Conservation (phyloP, 2,797 vertebrate species). For the Phataginus tricuspis region DNA sequence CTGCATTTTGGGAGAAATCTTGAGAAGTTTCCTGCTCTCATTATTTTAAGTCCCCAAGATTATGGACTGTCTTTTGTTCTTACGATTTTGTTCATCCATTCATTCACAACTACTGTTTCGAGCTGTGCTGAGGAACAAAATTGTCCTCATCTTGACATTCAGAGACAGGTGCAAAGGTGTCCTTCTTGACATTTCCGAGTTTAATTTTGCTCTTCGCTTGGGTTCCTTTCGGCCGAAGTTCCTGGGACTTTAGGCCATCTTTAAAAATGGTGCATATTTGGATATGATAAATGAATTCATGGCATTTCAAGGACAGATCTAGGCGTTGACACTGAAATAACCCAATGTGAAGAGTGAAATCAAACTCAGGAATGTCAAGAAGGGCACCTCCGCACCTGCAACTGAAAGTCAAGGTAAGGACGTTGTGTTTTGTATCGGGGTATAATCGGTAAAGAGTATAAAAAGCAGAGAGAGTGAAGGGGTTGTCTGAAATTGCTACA, state of each 20-base stretch:
- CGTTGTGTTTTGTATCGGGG: neutral
- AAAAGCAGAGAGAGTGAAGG: neutral
- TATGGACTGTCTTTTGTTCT: neutral
- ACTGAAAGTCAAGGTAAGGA: neutral
- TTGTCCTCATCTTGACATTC: neutral
- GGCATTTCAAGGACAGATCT: neutral
- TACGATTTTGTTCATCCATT: rapidly evolving
- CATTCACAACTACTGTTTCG: rapidly evolving
- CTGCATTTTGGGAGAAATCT: neutral
- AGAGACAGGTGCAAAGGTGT: neutral
- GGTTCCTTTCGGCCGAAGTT: neutral
- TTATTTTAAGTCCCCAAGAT: neutral
- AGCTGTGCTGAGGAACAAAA: neutral
- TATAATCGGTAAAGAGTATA: neutral
- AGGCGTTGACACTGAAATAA: neutral
- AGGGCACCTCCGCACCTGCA: neutral
- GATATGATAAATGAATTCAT: neutral
- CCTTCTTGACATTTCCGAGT: neutral
- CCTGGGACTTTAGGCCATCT: neutral
- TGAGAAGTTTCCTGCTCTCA: neutral
- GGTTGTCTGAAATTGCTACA: slow-evolving; percentile 44
- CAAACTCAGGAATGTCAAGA: neutral
- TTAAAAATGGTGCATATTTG: neutral
- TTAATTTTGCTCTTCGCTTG: neutral
- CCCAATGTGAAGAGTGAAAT: neutral